Evolutionary conservation across 1,140 invertebrate species (phyloP), one percentile per base, ranked within the genome.

Genomic region (Neoseiulus cucumeris): DNA sequence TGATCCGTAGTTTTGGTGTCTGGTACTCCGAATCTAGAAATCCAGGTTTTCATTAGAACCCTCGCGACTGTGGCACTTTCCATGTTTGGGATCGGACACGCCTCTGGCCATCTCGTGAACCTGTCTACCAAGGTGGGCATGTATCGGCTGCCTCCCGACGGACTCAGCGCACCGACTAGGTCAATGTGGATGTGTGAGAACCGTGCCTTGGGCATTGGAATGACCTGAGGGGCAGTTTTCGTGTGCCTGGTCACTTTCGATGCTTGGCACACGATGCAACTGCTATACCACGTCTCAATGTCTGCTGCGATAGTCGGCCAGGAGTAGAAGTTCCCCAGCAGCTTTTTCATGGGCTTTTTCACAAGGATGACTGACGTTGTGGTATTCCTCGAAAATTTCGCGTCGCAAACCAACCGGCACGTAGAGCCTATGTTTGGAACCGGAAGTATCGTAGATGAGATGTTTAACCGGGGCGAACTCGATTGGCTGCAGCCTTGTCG

Each of bases 61-160:
- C 66, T 7, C 6, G 70, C 73, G 4, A 75, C 69, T 9, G 71
- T 71, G 44, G 72, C 66, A 17, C 75, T 74, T 12, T 68, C 68
- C 7, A 75, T 73, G 44, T 70, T 66, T 7, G 41, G n/a, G 7
- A 75, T 44, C 0, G 73, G 72, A 39, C 73, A 67, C 0, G 75
- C 74, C 70, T 78, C 77, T 0, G 72, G 73, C 72, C 70, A 79
- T 22, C 74, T 65, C 0, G 76, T 74, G 67, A 73, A 78, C 6
- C 75, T 64, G 65, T 79, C 75, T 6, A 78, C 74, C 9, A 73
- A 71, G 0, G 77, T 79, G 1, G 79, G 67, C n/a, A 51, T 14
- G 44, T 71, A 68, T 0, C 22, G 66, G 41, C 64, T 29, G 7
- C 67, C 69, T 14, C 45, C 39, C 14, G 65, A 73, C n/a, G 65